Conservation (phyloP, 35 echinoderm and acorn worm species). For the Stichopus chloronotus region DNA sequence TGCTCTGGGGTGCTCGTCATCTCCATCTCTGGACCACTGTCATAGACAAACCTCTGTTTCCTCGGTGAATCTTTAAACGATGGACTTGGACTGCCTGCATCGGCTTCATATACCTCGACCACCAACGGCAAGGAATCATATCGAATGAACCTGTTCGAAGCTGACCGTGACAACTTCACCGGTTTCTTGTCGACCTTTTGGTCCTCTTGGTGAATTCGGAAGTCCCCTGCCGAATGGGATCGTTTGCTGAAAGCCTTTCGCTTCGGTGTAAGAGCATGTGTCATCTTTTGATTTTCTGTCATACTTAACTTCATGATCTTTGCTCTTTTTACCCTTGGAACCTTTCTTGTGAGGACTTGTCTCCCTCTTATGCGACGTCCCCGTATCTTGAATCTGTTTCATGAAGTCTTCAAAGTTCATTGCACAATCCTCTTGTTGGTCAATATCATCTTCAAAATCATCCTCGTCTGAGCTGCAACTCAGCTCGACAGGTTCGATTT, state of each 20-base stretch:
- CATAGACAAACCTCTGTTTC: conserved; percentile 55
- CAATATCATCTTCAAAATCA: conserved; percentile 73
- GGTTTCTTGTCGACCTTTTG: conserved; percentile 56
- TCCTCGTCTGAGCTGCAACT: conserved; percentile 86
- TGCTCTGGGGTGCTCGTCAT: neutral
- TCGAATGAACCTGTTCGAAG: conserved; percentile 87
- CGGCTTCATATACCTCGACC: conserved; percentile 93
- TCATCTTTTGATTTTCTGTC: conserved; percentile 78
- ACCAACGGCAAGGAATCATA: conserved; percentile 95
- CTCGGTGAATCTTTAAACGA: conserved; percentile 55
- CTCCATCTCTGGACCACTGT: conserved; percentile 51
- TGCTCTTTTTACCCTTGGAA: conserved; percentile 42
- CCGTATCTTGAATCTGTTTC: conserved; percentile 70
- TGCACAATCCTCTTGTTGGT: conserved; percentile 63
- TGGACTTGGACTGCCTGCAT: conserved; percentile 70
- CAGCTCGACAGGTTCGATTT: conserved; percentile 65
- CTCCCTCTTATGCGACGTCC: conserved; percentile 53
- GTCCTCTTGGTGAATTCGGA: conserved; percentile 39
- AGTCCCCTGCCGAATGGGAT: conserved; percentile 49
- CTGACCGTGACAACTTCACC: conserved; percentile 25
- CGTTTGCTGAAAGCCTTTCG: conserved; percentile 36
- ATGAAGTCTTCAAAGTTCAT: conserved; percentile 85
- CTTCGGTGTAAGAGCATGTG: conserved; percentile 44
- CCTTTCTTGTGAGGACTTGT: conserved; percentile 42
- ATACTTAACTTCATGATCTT: conserved; percentile 51